Base-by-base conservation (phyloP, 2,888 invertebrate species). In the Phyllotreta striolata region DNA sequence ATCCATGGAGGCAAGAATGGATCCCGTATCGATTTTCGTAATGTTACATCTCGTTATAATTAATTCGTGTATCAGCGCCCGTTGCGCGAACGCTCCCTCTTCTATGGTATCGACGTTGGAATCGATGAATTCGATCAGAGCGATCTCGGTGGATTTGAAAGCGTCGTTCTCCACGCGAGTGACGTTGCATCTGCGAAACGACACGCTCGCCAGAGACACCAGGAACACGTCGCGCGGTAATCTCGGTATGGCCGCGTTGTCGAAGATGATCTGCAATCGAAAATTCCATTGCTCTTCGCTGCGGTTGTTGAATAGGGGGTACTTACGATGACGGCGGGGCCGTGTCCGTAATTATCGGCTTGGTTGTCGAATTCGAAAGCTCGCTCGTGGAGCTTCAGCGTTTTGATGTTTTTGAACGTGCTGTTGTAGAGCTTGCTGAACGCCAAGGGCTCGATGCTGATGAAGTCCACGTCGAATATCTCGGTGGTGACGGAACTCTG, bases 381-480 rank as follows among this genome's bases (percentile, higher is more conserved):
- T 52, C 87, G 85, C 60, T 85, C 83, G 13, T 84, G 83, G 39
- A 91, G 80, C 59, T 84, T 82, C 55, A 91, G 78, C 34, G 83
- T 80, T 4, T 78, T 78, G 10, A 91, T 87, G 68, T 88, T 84
- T 63, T 76, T 82, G 67, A 91, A 85, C 60, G 80, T 83, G 76
- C 89, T 84, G 64, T 85, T 84, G 51, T 87, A 82, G 37, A 91
- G 83, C 84, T 89, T 88, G 39, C 88, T 88, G 74, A 91, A 90
- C 0, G 89, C 86, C 51, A 84, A 84, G 13, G 86, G 85, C 73
- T 87, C 86, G 66, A 91, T 82, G 13, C 84, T 82, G 9, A 90
- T 88, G 72, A 83, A 81, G 62, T 82, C 81, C 75, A 88, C 87
- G 66, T 85, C 81, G 55, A 82, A 82, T 73, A 91, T 86, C 66